Evolutionary conservation across 2,113 vertebrate genomes (phyloP), one percentile per base, ranked within the genome.

Genomic region (Oncorhynchus tshawytscha): DNA sequence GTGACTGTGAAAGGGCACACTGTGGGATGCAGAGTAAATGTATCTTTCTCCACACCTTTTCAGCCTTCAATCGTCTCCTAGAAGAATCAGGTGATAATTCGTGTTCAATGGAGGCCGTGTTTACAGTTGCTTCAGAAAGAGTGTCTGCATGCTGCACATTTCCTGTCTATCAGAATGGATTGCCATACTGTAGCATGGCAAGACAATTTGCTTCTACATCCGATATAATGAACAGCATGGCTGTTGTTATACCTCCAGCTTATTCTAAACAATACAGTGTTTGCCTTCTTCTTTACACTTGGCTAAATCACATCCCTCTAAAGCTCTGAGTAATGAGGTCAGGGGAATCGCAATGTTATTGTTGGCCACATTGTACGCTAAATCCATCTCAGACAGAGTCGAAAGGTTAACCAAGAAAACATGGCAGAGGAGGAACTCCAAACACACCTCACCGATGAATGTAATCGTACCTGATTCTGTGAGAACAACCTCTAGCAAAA

Each of bases 391-490:
- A 3, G 34, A 39, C 34, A 31, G 24, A 7, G 29, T 25, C 20
- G 34, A 67, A 25, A 67, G 29, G 66, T 67, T 67, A 39, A 18
- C 31, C 29, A 67, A 34, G 27, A 39, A 39, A 67, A 31, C 29
- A 20, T 39, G 34, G 34, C 34, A 39, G 34, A 39, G 34, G 8
- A 45, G 39, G 39, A 49, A 13, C n/a, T 24, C 76, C 68, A 82
- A 78, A 80, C 69, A 77, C 31, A 70, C 34, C n/a, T 68, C 9
- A 12, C 9, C 2, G 11, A 15, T 67, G 75, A 67, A 45, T 72
- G 77, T 62, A 75, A 82, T 75, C 67, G 70, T 49, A 67, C 31
- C 22, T 54, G 77, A 82, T 70, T 57, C 77, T 77, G 31, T 70
- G 54, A 72, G 65, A 85, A 81, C 77, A 67, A 70, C 66, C 39